Base-by-base conservation (phyloP, 2,888 invertebrate species). In the Flexamia atlantica region DNA sequence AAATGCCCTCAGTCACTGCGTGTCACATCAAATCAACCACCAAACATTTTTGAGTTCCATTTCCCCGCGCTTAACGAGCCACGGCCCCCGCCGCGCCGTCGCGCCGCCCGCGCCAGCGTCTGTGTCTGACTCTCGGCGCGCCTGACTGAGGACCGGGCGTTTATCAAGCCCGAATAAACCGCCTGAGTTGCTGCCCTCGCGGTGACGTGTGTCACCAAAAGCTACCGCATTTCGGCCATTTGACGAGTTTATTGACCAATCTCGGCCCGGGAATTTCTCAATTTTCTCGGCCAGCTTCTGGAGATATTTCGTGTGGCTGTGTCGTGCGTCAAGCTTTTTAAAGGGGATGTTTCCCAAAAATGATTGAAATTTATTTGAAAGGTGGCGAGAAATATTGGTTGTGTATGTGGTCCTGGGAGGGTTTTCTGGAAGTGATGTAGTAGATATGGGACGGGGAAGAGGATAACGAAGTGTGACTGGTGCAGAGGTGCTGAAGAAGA, bases 181-280 rank as follows among this genome's bases (percentile, higher is more conserved):
- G 1, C 36, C 23, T 76, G 76, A 76, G 50, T 76, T 46, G 76
- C 50, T 20, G 40, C 50, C 46, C 3, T 4, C 14, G 23, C 7
- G 23, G 60, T 20, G 70, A 70, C 30, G 17, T 17, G 36, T 25
- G 76, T 76, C 50, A 76, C 50, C 76, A 46, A 46, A 36, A 30
- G 50, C 76, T 76, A 50, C 76, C 28, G 25, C 76, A 23, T 76
- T 76, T 42, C 50, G 28, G 30, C 30, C 46, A 46, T 50, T 76
- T 76, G 46, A 76, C 76, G 28, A 76, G 46, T 76, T 76, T 76
- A 76, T 76, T 28, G 76, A 42, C 23, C 76, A 25, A 23, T 36
- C 23, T n/a, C 10, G 46, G n/a, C 25, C 23, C 50, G 2, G 76
- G 74, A 76, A 76, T 76, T 28, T 76, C 76, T 76, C 76, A 76